Evolutionary conservation across 2,113 vertebrate genomes (phyloP).

Genomic region (Gavia stellata): DNA sequence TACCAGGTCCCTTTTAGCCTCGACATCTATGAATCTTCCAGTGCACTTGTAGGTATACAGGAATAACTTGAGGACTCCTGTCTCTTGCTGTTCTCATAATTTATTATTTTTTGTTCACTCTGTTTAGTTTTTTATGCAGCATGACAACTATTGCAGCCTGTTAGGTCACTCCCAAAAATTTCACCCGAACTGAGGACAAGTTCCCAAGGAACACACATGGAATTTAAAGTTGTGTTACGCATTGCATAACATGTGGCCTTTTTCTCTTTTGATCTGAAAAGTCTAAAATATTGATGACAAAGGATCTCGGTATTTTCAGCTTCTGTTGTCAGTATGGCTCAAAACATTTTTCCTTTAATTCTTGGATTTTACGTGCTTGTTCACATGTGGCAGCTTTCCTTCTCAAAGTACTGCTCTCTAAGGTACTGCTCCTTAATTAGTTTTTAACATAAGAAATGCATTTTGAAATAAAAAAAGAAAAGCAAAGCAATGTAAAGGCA

Average conservation of each 20-base stretch:
- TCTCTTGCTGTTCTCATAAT: neutral
- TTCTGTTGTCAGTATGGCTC: neutral
- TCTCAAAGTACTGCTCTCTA: neutral
- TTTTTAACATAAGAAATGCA: neutral
- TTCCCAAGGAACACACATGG: neutral
- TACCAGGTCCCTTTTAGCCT: neutral
- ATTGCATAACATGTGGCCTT: neutral
- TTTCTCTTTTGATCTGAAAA: neutral
- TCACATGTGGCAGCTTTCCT: neutral
- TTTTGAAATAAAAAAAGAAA: constrained; percentile 5
- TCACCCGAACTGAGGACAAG: neutral
- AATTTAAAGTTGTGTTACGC: neutral
- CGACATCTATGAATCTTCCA: neutral
- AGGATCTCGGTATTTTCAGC: neutral
- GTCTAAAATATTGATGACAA: neutral
- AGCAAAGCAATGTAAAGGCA: neutral
- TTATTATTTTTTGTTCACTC: neutral
- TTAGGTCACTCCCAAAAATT: neutral
- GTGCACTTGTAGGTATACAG: neutral
- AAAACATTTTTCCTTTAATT: neutral
- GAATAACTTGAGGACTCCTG: neutral
- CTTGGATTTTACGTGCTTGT: neutral
- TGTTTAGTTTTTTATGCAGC: neutral
- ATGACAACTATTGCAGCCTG: neutral
- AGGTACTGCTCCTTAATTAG: neutral